phyloP scores from a whole-genome alignment of 2,888 invertebrate species.

The Stenotaenia linearis region DNA sequence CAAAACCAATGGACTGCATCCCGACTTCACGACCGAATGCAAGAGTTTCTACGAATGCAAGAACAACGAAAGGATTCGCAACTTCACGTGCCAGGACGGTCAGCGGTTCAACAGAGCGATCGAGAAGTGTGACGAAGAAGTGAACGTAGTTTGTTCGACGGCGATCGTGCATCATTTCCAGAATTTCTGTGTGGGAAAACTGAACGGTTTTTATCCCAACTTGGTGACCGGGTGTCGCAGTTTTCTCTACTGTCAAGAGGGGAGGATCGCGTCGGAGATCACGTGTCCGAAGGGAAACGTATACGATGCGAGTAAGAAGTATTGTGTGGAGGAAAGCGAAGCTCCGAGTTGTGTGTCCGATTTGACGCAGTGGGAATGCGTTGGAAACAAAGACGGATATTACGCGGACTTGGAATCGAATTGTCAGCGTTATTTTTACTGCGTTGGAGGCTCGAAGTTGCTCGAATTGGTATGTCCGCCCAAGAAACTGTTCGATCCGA shows the following conservation, averaged over 20 bases:
- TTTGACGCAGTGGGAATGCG: conserved; percentile 29
- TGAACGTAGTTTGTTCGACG: conserved; percentile 31
- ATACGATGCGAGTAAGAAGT: conserved; percentile 51
- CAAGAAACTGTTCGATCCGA: conserved; percentile 49
- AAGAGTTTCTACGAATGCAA: conserved; percentile 58
- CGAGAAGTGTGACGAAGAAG: not conserved
- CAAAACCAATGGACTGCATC: conserved; percentile 54
- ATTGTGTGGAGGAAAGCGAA: conserved; percentile 27
- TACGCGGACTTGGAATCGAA: conserved; percentile 53
- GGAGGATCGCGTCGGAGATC: conserved; percentile 44
- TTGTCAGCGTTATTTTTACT: conserved; percentile 56
- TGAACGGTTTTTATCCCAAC: conserved; percentile 35
- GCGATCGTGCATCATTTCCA: not conserved
- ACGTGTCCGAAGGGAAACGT: conserved; percentile 54
- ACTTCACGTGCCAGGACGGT: conserved; percentile 54
- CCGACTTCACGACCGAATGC: conserved; percentile 54
- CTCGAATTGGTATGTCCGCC: conserved; percentile 53
- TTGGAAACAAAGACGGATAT: conserved; percentile 51
- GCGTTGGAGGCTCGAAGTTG: conserved; percentile 52
- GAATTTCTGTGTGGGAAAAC: conserved; percentile 27
- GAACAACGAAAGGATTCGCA: conserved; percentile 52
- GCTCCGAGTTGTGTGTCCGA: not conserved
- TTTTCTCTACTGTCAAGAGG: conserved; percentile 34
- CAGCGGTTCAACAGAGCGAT: conserved; percentile 50
- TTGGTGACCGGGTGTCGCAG: conserved; percentile 31